phyloP scores from a whole-genome alignment of 2,797 vertebrate species.

The Masticophis lateralis region DNA sequence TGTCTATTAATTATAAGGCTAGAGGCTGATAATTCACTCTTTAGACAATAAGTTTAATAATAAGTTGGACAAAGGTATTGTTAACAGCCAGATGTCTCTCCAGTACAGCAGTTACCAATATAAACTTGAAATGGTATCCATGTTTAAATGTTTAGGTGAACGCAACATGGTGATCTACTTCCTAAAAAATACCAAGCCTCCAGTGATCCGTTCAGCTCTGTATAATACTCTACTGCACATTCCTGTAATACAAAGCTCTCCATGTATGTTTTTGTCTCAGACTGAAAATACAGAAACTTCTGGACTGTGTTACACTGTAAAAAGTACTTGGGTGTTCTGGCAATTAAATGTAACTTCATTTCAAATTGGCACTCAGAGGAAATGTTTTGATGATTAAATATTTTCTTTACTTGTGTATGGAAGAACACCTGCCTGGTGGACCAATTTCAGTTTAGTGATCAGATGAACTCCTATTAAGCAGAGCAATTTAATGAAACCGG shows the following conservation, averaged over 20 bases:
- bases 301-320: constrained; percentile 52
- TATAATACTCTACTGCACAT: constrained; percentile 73
- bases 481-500: not conserved
- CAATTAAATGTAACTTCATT: constrained; percentile 64
- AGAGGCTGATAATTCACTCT: not conserved
- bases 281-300: constrained; percentile 71
- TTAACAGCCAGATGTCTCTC: not conserved
- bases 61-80: constrained; percentile 3
- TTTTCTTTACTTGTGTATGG: not conserved
- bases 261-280: constrained; percentile 66
- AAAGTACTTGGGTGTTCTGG: constrained; percentile 54
- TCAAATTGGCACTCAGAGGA: not conserved
- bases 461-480: not conserved
- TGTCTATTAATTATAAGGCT: not conserved
- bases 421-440: not conserved
- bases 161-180: constrained; percentile 56
- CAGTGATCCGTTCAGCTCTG: constrained; percentile 56
- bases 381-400: not conserved
- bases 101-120: constrained; percentile 41
- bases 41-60: constrained; percentile 33
- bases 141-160: constrained; percentile 55
- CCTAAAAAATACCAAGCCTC: constrained; percentile 45
- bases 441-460: not conserved
- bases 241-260: constrained; percentile 67
- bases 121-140: constrained; percentile 66